Base-by-base conservation (phyloP, 2,888 invertebrate species). In the Hirtodrosophila trivittata region DNA sequence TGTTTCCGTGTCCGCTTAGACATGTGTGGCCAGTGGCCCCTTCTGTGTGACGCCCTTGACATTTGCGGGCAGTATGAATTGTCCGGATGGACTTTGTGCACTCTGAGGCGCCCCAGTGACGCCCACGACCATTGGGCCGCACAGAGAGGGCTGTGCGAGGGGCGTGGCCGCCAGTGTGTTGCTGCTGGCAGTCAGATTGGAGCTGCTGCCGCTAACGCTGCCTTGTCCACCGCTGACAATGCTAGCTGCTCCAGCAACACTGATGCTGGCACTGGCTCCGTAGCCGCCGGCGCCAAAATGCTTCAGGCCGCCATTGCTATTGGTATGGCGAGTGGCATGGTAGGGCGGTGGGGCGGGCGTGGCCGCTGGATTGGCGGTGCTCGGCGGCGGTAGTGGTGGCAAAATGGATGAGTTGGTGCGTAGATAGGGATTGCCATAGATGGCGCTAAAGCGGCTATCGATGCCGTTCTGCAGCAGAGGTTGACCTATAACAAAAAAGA, bases 391-490 rank as follows among this genome's bases (percentile, higher is more conserved):
- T 83, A 91, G 85, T 52, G 91, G 91, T 90, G 91, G 90, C 89
- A 91, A 88, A 64, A 90, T 89, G 62, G 90, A 92, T 65, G 92
- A 93, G 43, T 93, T 93, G 60, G 94, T 94, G 87, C 97, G 92
- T 69, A 97, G 92, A 90, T 97, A 97, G 0, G 97, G 97, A 91
- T 97, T 97, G 55, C 96, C 96, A 87, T 97, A 97, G 5, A 96
- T 95, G 30, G 97, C 97, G 46, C 96, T 96, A 89, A 95, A 97
- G 70, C 97, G 92, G 41, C 89, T 89, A 41, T 89, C 89, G 60
- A 90, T 89, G 66, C 91, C 91, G 63, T 91, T 91, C 74, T 91
- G 91, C 43, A 91, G 82, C 54, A 91, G 78, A 26, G 90, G 88
- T 87, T 91, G 91, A 55, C 90, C 91, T 91, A 49, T 0, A 41